Percentiles rank a stretch among this genome's conserved stretches.
Conservation (phyloP, 2,113 vertebrate genomes). For the Silurus glanis region DNA sequence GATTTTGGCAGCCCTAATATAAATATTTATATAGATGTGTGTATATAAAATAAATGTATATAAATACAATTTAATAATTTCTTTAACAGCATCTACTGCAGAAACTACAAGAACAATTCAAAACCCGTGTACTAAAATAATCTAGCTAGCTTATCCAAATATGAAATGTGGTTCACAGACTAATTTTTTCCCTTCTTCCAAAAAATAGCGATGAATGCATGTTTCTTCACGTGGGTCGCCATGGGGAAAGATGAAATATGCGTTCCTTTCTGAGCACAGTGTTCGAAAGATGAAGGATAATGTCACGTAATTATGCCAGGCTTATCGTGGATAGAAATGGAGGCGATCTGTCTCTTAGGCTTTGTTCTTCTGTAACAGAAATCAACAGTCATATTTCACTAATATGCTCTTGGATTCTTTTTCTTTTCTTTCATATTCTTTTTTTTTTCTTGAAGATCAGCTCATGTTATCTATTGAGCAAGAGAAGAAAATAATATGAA, state of each 20-base stretch:
- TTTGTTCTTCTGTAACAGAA: constrained; percentile 19
- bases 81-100: no score
- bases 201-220: no score
- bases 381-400: neutral
- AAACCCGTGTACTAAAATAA: neutral
- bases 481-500: neutral
- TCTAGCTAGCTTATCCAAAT: neutral
- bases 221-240: neutral
- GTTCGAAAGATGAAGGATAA: neutral
- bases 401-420: neutral
- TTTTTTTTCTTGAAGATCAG: neutral
- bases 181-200: neutral
- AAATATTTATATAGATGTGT: no score
- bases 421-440: neutral
- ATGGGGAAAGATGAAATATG: neutral
- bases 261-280: neutral
- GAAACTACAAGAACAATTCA: neutral
- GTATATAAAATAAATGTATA: no score
- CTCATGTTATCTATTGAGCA: neutral
- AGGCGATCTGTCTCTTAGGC: neutral
- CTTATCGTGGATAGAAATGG: neutral
- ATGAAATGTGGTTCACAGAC: neutral
- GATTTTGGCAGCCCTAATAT: no score
- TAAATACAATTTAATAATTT: no score
- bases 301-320: constrained; percentile 14